phyloP scores from a whole-genome alignment of 2,113 vertebrate genomes.

The Psittacus erithacus region DNA sequence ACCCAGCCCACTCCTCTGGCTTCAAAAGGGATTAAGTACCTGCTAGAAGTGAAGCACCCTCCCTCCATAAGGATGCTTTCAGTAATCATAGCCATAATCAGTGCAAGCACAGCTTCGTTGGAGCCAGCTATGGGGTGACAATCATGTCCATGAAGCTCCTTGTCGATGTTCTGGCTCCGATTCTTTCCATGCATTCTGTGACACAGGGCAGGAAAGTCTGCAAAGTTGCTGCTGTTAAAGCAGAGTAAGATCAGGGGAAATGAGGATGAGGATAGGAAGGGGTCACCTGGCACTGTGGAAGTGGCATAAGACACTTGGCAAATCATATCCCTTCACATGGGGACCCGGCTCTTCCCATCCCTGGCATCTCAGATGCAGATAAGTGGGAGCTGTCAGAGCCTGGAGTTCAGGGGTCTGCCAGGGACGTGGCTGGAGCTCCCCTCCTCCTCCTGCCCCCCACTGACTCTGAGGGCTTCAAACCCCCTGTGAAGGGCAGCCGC shows the following conservation, averaged over 20 bases:
- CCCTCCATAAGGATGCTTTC: background rate
- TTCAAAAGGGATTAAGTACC: background rate
- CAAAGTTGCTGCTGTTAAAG: background rate
- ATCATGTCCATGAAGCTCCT: fast-evolving
- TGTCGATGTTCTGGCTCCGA: fast-evolving
- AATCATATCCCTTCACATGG: background rate
- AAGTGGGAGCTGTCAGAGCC: fast-evolving
- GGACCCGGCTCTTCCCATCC: fast-evolving
- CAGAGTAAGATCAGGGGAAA: background rate
- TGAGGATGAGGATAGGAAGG: background rate
- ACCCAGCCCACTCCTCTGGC: background rate
- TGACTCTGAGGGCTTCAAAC: background rate
- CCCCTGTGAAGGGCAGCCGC: fast-evolving
- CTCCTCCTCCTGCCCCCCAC: background rate
- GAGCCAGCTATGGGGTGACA: background rate
- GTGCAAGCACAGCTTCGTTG: background rate
- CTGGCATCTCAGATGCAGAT: fast-evolving
- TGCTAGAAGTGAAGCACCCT: background rate
- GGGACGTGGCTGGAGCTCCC: background rate
- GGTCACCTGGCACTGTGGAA: background rate
- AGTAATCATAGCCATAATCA: fast-evolving
- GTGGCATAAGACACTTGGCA: background rate
- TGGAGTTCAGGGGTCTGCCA: background rate
- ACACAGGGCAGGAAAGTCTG: fast-evolving
- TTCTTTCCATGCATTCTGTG: fast-evolving